Evolutionary conservation across 2,888 invertebrate genomes (phyloP).

Genomic region (Andrena trimmerana): DNA sequence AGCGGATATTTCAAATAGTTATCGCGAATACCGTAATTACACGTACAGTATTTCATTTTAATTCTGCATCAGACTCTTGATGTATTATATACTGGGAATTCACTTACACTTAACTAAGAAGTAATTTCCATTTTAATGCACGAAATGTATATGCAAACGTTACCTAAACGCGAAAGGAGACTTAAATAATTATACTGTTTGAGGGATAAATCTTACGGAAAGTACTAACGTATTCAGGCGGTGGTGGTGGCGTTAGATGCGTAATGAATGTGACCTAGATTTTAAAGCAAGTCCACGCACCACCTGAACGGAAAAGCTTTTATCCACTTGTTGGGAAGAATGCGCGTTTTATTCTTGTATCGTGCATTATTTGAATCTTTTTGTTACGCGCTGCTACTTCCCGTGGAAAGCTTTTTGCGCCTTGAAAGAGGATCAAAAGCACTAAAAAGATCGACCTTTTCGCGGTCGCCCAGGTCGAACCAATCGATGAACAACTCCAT

Average conservation of each 20-base stretch:
- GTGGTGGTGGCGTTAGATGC: conserved; percentile 58
- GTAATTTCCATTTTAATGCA: conserved; percentile 57
- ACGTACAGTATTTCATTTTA: background rate
- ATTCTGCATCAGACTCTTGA: conserved; percentile 1
- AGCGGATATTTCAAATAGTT: too few relatives aligned
- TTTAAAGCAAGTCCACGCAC: conserved; percentile 69
- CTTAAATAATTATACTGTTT: conserved; percentile 29
- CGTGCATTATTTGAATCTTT: conserved; percentile 60
- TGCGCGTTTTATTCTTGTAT: conserved; percentile 68
- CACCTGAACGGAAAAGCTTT: conserved; percentile 75
- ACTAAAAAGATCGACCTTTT: conserved; percentile 55
- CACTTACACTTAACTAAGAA: conserved; percentile 8
- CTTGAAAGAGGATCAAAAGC: conserved; percentile 59
- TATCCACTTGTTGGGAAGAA: conserved; percentile 75
- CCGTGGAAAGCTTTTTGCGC: conserved; percentile 65
- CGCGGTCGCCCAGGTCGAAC: conserved; percentile 2
- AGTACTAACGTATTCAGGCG: conserved; percentile 40
- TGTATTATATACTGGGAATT: background rate
- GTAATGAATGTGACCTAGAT: conserved; percentile 82
- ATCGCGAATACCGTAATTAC: background rate
- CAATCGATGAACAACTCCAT: conserved; percentile 55
- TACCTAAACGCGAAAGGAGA: conserved; percentile 22
- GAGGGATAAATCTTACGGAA: conserved; percentile 33
- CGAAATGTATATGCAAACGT: conserved; percentile 36
- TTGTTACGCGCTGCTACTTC: conserved; percentile 52